Conservation (phyloP, 2,797 vertebrate species). For the Dendrocincla tyrannina region DNA sequence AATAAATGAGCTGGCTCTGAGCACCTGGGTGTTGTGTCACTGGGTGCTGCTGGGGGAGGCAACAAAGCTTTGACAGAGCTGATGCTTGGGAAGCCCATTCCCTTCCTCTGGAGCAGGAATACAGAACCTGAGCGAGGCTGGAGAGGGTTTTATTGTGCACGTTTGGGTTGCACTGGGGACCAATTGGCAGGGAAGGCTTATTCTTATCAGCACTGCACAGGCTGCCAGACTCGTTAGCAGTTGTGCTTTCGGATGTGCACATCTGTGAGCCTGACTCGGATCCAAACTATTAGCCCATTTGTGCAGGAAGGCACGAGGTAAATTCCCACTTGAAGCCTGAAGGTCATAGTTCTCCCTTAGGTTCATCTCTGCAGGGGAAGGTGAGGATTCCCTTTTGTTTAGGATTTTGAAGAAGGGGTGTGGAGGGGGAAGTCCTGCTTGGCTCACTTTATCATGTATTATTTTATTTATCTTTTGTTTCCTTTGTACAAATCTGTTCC, state of each 20-base stretch:
- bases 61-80: not conserved
- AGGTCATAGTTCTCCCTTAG: fast-evolving
- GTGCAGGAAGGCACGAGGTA: not conserved
- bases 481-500: not conserved
- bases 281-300: not conserved
- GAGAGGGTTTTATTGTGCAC: not conserved
- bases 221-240: not conserved
- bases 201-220: fast-evolving
- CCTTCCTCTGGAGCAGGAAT: not conserved
- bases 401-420: not conserved
- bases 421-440: not conserved
- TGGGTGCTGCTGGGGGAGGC: not conserved
- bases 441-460: not conserved
- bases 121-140: not conserved
- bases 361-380: not conserved
- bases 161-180: not conserved
- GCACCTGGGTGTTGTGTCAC: not conserved
- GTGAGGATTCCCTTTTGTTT: not conserved
- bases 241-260: not conserved
- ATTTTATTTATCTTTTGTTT: not conserved
- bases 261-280: not conserved
- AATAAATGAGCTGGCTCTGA: not conserved
- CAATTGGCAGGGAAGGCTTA: not conserved
- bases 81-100: fast-evolving
- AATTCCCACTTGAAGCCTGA: not conserved